These are phyloP conservation scores for Helobdella robusta DNA, from an alignment of 2,888 invertebrate genomes.

Conservation along the genomic window DNA sequence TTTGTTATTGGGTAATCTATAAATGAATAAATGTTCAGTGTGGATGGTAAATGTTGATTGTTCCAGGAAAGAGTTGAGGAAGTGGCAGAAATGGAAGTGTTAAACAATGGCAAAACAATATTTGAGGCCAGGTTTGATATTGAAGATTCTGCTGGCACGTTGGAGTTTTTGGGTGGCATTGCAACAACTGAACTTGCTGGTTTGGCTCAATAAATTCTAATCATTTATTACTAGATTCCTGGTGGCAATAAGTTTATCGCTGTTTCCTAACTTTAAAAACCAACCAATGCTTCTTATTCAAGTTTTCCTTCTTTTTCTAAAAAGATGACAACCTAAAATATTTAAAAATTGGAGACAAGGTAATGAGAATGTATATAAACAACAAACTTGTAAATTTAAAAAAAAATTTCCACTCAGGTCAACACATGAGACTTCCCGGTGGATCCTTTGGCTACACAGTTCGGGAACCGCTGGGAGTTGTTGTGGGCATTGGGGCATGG, in stretches of 20 bases:
- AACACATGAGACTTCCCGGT: slow-evolving; percentile 49
- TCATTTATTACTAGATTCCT: no score
- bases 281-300: no score
- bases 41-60: slow-evolving; percentile 9
- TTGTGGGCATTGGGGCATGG: slow-evolving; percentile 56
- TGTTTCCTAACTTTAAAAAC: no score
- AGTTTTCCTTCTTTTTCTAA: no score
- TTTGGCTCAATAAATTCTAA: slow-evolving; percentile 29
- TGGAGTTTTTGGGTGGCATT: slow-evolving; percentile 54
- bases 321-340: background rate
- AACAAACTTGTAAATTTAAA: no score
- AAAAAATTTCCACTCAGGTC: slow-evolving; percentile 43
- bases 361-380: background rate
- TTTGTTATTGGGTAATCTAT: no score
- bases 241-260: no score
- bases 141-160: slow-evolving; percentile 53
- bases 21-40: background rate
- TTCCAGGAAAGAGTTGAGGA: slow-evolving; percentile 44
- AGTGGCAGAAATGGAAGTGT: slow-evolving; percentile 43
- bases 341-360: background rate
- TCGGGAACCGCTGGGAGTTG: slow-evolving; percentile 54
- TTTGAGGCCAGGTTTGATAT: slow-evolving; percentile 55
- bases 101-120: slow-evolving; percentile 56
- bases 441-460: slow-evolving; percentile 53
- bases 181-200: slow-evolving; percentile 49